Evolutionary conservation across 2,888 invertebrate species (phyloP).

Genomic region (Pseudeuparius sepicola): DNA sequence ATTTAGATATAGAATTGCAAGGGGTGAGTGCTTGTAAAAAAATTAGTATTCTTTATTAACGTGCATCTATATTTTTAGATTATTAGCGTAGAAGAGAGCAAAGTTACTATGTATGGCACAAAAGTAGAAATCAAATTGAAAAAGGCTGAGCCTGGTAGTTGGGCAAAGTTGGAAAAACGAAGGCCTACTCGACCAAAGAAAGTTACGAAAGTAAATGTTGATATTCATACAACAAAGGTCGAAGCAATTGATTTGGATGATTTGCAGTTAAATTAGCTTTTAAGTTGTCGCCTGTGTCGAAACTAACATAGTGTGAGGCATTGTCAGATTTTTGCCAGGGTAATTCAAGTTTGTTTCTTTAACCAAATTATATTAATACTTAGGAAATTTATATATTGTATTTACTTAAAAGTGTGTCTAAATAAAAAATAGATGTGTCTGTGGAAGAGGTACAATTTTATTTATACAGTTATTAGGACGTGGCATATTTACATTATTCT

Average conservation of each 20-base stretch:
- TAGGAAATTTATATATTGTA: too few species aligned
- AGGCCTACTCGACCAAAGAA: conserved; percentile 12
- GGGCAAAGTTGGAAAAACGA: conserved; percentile 67
- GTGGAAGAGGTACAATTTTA: too few species aligned
- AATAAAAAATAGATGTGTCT: too few species aligned
- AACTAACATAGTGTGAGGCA: too few species aligned
- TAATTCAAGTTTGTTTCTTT: too few species aligned
- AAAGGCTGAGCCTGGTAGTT: conserved; percentile 76
- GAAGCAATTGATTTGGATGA: conserved; percentile 69
- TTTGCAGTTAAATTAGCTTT: too few species aligned
- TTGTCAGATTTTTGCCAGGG: too few species aligned
- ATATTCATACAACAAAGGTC: conserved; percentile 40
- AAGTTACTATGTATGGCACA: conserved; percentile 70
- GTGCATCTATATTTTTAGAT: conserved; percentile 51
- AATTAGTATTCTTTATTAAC: conserved; percentile 10
- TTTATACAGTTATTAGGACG: too few species aligned
- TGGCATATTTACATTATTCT: too few species aligned
- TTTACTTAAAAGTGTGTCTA: too few species aligned
- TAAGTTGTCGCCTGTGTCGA: too few species aligned
- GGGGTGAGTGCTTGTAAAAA: conserved; percentile 56
- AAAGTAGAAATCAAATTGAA: conserved; percentile 89
- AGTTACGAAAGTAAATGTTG: conserved; percentile 27
- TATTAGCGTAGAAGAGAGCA: conserved; percentile 60
- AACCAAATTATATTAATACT: too few species aligned
- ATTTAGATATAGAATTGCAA: conserved; percentile 67